Evolutionary conservation across 2,888 invertebrate genomes (phyloP).

Genomic region (Dryobotodes eremita): DNA sequence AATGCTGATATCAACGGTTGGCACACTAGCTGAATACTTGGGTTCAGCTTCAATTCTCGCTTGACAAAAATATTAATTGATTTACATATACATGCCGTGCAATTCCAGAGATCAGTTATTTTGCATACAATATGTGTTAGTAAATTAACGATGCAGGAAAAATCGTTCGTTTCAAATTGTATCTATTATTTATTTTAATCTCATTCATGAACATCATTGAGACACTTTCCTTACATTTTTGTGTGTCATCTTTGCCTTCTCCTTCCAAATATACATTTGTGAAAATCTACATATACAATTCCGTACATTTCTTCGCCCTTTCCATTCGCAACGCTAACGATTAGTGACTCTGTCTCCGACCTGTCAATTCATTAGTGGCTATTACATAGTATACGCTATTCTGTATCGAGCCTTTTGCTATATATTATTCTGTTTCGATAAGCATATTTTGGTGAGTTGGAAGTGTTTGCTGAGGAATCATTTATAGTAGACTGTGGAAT

Average conservation of each 20-base stretch:
- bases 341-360: slow-evolving; percentile 18
- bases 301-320: neutral
- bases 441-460: neutral
- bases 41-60: no score
- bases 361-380: slow-evolving; percentile 25
- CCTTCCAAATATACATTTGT: neutral
- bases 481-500: neutral
- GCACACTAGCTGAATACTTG: no score
- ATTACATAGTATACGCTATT: neutral
- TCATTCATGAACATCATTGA: neutral
- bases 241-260: neutral
- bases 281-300: neutral
- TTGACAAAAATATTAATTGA: no score
- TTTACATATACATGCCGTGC: no score
- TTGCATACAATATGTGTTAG: no score
- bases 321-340: neutral
- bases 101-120: no score
- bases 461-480: neutral
- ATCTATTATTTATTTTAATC: no score
- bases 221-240: neutral
- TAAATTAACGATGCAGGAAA: no score
- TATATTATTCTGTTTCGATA: no score
- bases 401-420: neutral
- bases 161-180: no score
- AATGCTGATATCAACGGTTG: no score